Conservation (phyloP, 2,797 vertebrate genomes). For the Platalea minor region DNA sequence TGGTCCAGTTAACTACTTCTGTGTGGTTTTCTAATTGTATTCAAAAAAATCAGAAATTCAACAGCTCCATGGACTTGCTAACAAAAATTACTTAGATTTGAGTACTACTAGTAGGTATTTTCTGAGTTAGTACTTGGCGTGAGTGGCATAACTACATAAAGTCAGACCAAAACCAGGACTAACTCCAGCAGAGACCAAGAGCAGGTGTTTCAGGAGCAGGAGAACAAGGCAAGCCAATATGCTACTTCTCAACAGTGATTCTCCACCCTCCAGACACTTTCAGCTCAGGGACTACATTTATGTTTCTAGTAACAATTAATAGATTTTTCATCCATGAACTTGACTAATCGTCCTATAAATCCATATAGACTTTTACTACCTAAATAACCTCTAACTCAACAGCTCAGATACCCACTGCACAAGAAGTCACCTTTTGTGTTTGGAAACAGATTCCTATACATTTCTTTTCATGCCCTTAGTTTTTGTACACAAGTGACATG, state of each 20-base stretch:
- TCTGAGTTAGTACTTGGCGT: background rate
- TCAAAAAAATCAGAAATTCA: background rate
- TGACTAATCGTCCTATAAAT: background rate
- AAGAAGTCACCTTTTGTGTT: background rate
- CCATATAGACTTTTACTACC: background rate
- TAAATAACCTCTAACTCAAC: background rate
- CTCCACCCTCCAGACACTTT: background rate
- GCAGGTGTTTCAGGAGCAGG: background rate
- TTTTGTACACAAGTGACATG: background rate
- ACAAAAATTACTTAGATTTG: background rate
- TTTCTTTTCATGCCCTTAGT: background rate
- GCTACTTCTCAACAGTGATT: background rate
- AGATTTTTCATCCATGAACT: background rate
- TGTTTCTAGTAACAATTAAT: background rate
- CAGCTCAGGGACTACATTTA: background rate
- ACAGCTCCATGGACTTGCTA: background rate
- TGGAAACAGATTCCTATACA: background rate
- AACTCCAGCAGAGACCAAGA: background rate
- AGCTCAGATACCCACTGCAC: background rate
- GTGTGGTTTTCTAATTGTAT: background rate
- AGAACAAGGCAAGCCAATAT: background rate
- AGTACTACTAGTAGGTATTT: background rate
- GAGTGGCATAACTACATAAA: background rate
- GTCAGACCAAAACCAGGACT: background rate
- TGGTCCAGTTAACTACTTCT: background rate